phyloP scores from a whole-genome alignment of 2,113 vertebrate species.

The Calypte anna region DNA sequence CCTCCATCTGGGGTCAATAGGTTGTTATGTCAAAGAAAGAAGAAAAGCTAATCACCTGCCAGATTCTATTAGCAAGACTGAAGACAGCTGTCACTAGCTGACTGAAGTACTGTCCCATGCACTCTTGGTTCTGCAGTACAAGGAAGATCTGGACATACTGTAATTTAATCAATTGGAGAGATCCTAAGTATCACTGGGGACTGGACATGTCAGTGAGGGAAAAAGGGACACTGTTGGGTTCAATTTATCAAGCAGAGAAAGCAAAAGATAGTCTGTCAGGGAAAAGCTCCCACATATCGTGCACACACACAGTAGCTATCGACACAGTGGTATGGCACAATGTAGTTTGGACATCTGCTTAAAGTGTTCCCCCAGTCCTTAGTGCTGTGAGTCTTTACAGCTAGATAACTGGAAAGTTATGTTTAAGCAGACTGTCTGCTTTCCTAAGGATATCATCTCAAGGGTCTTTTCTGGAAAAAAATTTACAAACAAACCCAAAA shows the following conservation, averaged over 20 bases:
- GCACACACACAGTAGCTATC: not conserved
- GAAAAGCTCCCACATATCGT: not conserved
- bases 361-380: not conserved
- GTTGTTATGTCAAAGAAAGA: not conserved
- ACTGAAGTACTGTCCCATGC: not conserved
- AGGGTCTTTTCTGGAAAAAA: not conserved
- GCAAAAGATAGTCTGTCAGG: not conserved
- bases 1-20: not conserved
- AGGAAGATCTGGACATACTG: not conserved
- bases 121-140: not conserved
- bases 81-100: not conserved
- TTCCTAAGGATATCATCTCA: not conserved
- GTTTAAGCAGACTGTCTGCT: not conserved
- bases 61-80: not conserved
- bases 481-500: too few species aligned
- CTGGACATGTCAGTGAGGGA: not conserved
- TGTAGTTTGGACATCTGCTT: not conserved
- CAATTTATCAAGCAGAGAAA: not conserved
- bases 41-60: not conserved
- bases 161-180: not conserved
- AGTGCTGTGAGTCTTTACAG: not conserved
- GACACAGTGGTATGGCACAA: not conserved
- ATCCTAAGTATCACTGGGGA: not conserved
- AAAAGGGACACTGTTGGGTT: not conserved
- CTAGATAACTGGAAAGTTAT: not conserved